These are phyloP conservation scores for Agonum fuliginosum DNA, from an alignment of 2,888 invertebrate species.

Conservation along the genomic window DNA sequence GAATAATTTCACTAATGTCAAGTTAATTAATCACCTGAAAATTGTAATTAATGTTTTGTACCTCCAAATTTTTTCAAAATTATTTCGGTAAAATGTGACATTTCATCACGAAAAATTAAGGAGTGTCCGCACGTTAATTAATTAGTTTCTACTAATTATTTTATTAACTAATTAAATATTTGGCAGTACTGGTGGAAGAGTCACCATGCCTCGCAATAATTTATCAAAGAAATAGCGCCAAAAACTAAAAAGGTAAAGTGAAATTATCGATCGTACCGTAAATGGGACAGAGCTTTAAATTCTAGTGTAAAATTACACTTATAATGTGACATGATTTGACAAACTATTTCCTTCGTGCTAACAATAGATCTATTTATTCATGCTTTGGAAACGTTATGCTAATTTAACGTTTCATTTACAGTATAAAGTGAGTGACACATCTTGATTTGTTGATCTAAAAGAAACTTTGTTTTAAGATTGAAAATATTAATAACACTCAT, in stretches of 20 bases:
- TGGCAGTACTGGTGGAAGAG: background rate
- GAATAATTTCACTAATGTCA: background rate
- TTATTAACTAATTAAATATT: background rate
- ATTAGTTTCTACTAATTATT: background rate
- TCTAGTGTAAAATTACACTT: constrained; percentile 14
- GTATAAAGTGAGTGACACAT: background rate
- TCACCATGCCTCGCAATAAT: background rate
- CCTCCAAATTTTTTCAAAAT: too few species aligned
- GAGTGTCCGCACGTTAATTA: background rate
- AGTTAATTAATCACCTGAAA: background rate
- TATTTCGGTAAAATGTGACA: too few species aligned
- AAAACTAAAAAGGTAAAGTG: background rate
- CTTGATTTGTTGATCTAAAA: constrained; percentile 6
- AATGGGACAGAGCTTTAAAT: constrained; percentile 24
- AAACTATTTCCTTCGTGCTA: background rate
- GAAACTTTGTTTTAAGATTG: background rate
- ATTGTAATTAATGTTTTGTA: background rate
- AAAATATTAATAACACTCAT: constrained; percentile 5
- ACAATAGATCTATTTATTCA: constrained; percentile 5
- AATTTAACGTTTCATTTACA: background rate
- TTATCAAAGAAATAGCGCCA: constrained; percentile 1
- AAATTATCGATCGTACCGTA: constrained; percentile 25
- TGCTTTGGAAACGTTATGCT: constrained; percentile 2
- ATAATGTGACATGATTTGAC: constrained; percentile 1
- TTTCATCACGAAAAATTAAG: background rate